Percentiles rank a stretch among this genome's conserved stretches.
Conservation (phyloP, 2,888 invertebrate genomes). For the Cerastis leucographa region DNA sequence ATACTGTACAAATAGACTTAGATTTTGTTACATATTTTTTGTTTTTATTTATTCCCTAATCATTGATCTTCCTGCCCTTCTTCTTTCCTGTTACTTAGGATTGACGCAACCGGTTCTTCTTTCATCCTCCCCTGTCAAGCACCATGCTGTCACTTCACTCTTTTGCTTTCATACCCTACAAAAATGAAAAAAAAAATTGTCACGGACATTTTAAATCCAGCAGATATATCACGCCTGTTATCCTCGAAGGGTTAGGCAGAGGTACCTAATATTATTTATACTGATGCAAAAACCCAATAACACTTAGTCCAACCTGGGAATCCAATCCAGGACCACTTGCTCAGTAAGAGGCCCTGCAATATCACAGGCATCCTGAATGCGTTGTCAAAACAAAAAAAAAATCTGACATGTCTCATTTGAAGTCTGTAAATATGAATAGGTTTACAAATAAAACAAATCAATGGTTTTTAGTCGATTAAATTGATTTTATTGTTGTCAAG, state of each 20-base stretch:
- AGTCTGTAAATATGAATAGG: neutral
- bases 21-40: constrained; percentile 21
- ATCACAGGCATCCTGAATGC: neutral
- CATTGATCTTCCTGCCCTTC: no score
- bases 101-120: neutral
- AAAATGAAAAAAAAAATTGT: neutral
- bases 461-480: neutral
- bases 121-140: neutral
- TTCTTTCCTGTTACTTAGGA: neutral
- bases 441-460: neutral
- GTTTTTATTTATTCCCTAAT: constrained; percentile 24
- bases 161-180: neutral
- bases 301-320: no score
- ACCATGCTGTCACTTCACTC: neutral
- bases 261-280: neutral
- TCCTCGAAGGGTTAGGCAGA: neutral
- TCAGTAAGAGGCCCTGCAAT: neutral
- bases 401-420: neutral
- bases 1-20: constrained; percentile 54
- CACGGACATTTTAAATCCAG: neutral
- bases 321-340: neutral
- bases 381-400: neutral
- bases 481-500: constrained; percentile 33
- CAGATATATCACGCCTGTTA: neutral
- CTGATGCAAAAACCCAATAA: neutral